Conservation (phyloP, 2,113 vertebrate species). For the Tachycineta bicolor region DNA sequence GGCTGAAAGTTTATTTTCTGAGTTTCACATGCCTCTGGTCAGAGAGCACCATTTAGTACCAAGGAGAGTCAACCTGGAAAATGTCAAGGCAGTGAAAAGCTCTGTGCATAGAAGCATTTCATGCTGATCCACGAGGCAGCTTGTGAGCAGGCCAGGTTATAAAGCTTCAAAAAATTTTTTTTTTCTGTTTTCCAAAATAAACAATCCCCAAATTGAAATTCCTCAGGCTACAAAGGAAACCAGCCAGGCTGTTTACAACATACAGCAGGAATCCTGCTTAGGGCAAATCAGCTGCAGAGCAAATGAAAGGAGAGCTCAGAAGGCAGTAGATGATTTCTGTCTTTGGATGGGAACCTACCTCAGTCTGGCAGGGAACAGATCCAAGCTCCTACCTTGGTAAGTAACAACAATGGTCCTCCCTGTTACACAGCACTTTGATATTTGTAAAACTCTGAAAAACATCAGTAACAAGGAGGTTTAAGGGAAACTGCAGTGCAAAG, state of each 20-base stretch:
- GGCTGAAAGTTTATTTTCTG: background rate
- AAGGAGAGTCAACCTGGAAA: background rate
- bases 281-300: constrained; percentile 48
- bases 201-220: background rate
- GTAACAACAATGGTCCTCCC: background rate
- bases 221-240: constrained; percentile 29
- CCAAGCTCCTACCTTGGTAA: background rate
- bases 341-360: background rate
- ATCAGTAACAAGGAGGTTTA: background rate
- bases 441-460: background rate
- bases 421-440: background rate
- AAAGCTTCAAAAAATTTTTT: background rate
- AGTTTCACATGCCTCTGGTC: background rate
- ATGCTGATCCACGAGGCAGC: constrained; percentile 6
- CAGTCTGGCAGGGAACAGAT: background rate
- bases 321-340: background rate
- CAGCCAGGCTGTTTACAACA: constrained; percentile 15
- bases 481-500: background rate
- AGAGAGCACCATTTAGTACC: background rate
- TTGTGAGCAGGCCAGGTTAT: background rate
- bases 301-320: constrained; percentile 8
- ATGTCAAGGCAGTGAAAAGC: background rate
- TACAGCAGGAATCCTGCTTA: constrained; percentile 43
- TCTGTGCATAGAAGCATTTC: background rate
- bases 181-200: constrained; percentile 15